These are phyloP conservation scores for Camponotus pennsylvanicus DNA, from an alignment of 1,140 invertebrate species.

Conservation along the genomic window DNA sequence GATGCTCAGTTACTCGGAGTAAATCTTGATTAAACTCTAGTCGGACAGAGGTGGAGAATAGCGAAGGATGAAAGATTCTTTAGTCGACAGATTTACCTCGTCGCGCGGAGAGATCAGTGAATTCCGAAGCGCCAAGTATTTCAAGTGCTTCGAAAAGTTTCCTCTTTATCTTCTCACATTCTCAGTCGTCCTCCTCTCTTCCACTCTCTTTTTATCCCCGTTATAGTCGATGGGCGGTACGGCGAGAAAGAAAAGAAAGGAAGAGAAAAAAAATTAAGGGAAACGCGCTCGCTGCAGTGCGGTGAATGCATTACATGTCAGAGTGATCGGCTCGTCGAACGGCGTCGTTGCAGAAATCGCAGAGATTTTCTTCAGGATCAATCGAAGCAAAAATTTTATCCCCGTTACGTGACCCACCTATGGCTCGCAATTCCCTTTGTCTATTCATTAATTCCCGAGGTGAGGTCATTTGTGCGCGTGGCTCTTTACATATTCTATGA, in stretches of 20 bases:
- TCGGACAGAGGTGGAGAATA: conserved; percentile 20
- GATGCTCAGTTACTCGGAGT: conserved; percentile 34
- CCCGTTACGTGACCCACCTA: conserved; percentile 21
- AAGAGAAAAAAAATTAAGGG: conserved; percentile 65
- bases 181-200: not conserved
- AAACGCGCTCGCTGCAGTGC: conserved; percentile 66
- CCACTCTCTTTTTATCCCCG: conserved; percentile 21
- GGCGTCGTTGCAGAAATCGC: conserved; percentile 7
- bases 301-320: conserved; percentile 61
- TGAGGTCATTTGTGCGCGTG: conserved; percentile 38
- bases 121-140: conserved; percentile 70
- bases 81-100: conserved; percentile 68
- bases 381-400: conserved; percentile 50
- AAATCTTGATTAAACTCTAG: conserved; percentile 71
- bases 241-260: not conserved
- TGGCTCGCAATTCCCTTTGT: conserved; percentile 17
- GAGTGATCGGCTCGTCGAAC: conserved; percentile 46
- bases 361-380: conserved; percentile 27
- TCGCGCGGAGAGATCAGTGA: conserved; percentile 63
- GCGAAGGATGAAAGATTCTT: conserved; percentile 64
- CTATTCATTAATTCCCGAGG: conserved; percentile 53
- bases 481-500: conserved; percentile 46
- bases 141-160: conserved; percentile 72
- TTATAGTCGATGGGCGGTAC: conserved; percentile 23
- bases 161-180: conserved; percentile 55